Evolutionary conservation across 2,113 vertebrate species (phyloP).

Genomic region (Corythoichthys intestinalis): DNA sequence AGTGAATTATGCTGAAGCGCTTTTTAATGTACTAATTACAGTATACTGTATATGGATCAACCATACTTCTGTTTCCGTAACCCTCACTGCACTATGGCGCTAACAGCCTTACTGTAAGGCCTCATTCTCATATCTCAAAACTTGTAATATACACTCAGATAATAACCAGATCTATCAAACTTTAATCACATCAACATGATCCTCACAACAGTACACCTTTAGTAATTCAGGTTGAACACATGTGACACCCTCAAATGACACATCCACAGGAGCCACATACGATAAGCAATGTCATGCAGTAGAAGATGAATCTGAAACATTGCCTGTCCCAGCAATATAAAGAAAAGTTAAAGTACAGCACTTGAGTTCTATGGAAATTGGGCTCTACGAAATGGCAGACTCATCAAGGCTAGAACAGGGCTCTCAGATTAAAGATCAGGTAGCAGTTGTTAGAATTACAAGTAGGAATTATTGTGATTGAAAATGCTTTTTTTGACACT

Average conservation of each 20-base stretch:
- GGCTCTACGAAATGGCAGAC: conserved; percentile 27
- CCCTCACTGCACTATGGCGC: conserved; percentile 17
- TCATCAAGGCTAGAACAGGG: conserved; percentile 35
- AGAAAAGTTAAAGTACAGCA: conserved; percentile 16
- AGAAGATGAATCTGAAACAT: conserved; percentile 51
- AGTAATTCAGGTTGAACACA: conserved; percentile 41
- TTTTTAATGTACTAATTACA: conserved; percentile 32
- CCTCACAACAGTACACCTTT: conserved; percentile 24
- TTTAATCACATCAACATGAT: conserved; percentile 52
- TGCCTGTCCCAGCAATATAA: conserved; percentile 16
- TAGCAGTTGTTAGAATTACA: conserved; percentile 54
- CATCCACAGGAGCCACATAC: conserved; percentile 33
- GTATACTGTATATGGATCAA: conserved; percentile 7
- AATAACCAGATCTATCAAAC: conserved; percentile 44
- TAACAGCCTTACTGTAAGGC: conserved; percentile 26
- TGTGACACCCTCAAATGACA: conserved; percentile 49
- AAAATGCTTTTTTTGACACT: conserved; percentile 22
- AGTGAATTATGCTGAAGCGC: conserved; percentile 27
- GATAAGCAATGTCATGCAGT: conserved; percentile 39
- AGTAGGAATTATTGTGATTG: conserved; percentile 24
- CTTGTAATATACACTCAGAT: conserved; percentile 33
- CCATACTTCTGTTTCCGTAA: conserved; percentile 3
- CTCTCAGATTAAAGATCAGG: conserved; percentile 32
- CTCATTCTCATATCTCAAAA: conserved; percentile 29
- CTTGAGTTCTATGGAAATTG: conserved; percentile 29